Conservation (phyloP, 2,113 vertebrate species). For the Serilophus lunatus region DNA sequence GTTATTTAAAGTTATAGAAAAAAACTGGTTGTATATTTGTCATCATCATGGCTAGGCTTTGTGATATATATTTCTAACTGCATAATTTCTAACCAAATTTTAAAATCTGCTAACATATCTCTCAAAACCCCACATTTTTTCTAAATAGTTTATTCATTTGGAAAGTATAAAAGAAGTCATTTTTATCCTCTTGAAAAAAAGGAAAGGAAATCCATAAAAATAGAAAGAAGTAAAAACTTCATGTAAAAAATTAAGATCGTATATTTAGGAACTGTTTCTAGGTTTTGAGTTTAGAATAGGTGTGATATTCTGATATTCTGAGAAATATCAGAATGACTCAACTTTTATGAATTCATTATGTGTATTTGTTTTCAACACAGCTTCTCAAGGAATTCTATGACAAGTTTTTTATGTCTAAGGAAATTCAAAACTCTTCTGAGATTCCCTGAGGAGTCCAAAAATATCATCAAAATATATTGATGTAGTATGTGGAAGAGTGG, state of each 20-base stretch:
- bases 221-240: neutral
- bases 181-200: neutral
- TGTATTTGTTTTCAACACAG: conserved; percentile 34
- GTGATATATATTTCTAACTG: neutral
- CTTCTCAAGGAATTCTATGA: conserved; percentile 14
- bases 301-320: too few species aligned
- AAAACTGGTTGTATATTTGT: neutral
- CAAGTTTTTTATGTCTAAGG: conserved; percentile 31
- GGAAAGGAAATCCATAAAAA: neutral
- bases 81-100: neutral
- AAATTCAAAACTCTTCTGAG: conserved; percentile 52
- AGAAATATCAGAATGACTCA: neutral
- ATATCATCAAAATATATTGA: conserved; percentile 36
- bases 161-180: neutral
- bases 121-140: neutral
- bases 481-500: neutral
- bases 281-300: neutral
- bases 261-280: neutral
- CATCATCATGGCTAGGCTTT: too few species aligned
- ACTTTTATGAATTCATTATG: conserved; percentile 42
- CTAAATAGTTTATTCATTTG: neutral
- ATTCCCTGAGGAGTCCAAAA: conserved; percentile 17
- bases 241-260: neutral
- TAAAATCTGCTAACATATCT: neutral
- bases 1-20: neutral